phyloP scores from a whole-genome alignment of 2,888 invertebrate genomes.

The Hedya salicella region DNA sequence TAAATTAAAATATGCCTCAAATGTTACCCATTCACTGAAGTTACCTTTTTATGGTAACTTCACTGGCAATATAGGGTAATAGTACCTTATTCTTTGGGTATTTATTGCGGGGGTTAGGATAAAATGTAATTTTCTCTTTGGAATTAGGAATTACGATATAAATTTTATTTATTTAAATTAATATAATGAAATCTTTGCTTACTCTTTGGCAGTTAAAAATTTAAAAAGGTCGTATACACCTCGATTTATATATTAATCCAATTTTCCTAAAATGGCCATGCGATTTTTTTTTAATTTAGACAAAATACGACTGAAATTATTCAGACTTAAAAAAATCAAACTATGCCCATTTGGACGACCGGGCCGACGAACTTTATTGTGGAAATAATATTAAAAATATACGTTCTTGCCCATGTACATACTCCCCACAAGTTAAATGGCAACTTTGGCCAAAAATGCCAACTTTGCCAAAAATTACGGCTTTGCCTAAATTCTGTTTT shows the following conservation, averaged over 20 bases:
- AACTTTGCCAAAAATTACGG: too few relatives aligned
- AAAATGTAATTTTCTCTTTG: slow-evolving; percentile 63
- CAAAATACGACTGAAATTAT: slow-evolving; percentile 1
- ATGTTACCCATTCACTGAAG: slow-evolving; percentile 16
- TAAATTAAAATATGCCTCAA: slow-evolving; percentile 43
- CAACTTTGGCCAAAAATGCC: neutral
- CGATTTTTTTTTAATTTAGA: slow-evolving; percentile 2
- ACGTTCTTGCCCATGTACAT: neutral
- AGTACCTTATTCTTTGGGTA: slow-evolving; percentile 48
- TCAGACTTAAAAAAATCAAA: slow-evolving; percentile 4
- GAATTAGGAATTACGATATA: slow-evolving; percentile 59
- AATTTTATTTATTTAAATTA: slow-evolving; percentile 42
- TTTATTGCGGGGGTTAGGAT: slow-evolving; percentile 43
- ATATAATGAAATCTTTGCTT: slow-evolving; percentile 55
- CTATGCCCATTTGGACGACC: neutral
- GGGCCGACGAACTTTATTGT: neutral
- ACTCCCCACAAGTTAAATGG: neutral
- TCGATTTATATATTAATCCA: slow-evolving; percentile 42
- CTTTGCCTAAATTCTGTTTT: too few relatives aligned
- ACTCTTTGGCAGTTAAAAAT: slow-evolving; percentile 63
- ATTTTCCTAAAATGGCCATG: slow-evolving; percentile 27
- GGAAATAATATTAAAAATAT: slow-evolving; percentile 11
- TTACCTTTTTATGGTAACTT: slow-evolving; percentile 13
- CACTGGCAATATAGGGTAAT: slow-evolving; percentile 24
- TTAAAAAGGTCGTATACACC: slow-evolving; percentile 55